Evolutionary conservation across 2,888 invertebrate species (phyloP).

Genomic region (Byasa hedistus): DNA sequence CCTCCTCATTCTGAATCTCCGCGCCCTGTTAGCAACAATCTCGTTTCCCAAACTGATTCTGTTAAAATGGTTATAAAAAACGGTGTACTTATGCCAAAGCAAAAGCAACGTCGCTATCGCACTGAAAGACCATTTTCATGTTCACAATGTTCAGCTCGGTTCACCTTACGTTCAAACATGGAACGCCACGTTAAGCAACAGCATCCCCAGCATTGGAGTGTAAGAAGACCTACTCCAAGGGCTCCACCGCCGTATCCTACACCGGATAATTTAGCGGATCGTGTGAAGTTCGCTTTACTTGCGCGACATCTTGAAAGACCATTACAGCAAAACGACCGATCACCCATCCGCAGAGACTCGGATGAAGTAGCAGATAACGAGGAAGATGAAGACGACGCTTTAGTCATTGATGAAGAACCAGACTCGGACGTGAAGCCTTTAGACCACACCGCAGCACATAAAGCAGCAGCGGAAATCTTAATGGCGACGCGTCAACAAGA

Average conservation of each 20-base stretch:
- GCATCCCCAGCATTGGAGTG: conserved; percentile 94
- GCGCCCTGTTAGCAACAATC: conserved; percentile 65
- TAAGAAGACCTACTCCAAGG: conserved; percentile 81
- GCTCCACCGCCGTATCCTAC: conserved; percentile 66
- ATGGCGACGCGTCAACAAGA: conserved; percentile 75
- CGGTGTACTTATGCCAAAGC: conserved; percentile 93
- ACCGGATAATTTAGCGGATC: conserved; percentile 59
- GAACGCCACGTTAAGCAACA: conserved; percentile 96
- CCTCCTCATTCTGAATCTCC: conserved; percentile 74
- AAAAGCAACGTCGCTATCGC: conserved; percentile 92
- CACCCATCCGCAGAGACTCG: conserved; percentile 66
- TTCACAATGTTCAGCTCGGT: conserved; percentile 93
- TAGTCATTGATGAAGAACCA: conserved; percentile 84
- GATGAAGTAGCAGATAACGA: conserved; percentile 82
- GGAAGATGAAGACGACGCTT: conserved; percentile 83
- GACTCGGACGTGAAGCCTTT: conserved; percentile 56
- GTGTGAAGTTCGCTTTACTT: conserved; percentile 86
- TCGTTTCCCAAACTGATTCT: conserved; percentile 79
- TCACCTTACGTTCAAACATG: conserved; percentile 96
- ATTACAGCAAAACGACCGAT: conserved; percentile 64
- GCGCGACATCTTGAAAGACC: conserved; percentile 87
- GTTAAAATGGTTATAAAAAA: conserved; percentile 95
- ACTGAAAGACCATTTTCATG: conserved; percentile 95
- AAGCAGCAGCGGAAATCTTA: conserved; percentile 80
- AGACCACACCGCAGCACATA: conserved; percentile 72